Conservation (phyloP, 2,888 invertebrate species). For the Disparrhopalites patrizii region DNA sequence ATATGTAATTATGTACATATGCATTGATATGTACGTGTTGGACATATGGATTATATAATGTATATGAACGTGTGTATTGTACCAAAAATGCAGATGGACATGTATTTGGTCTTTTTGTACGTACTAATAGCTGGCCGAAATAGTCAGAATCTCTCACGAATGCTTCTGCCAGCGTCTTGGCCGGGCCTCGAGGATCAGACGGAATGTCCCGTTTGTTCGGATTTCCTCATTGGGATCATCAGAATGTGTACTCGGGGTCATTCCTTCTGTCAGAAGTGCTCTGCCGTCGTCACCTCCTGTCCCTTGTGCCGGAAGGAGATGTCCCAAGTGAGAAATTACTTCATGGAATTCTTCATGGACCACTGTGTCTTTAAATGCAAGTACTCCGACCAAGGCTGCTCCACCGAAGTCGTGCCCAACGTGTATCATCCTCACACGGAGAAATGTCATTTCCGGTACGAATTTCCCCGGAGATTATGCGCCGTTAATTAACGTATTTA, state of each 20-base stretch:
- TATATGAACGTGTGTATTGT: too few relatives aligned
- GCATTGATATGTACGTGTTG: too few relatives aligned
- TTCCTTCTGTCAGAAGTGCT: conserved; percentile 14
- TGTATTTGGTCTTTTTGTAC: too few relatives aligned
- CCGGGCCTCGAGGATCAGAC: conserved; percentile 8
- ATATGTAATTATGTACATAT: too few relatives aligned
- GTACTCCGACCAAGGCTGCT: conserved; percentile 24
- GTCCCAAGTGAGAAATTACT: conserved; percentile 24
- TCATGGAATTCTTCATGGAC: conserved; percentile 25
- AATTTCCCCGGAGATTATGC: too few relatives aligned
- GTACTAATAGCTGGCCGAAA: too few relatives aligned
- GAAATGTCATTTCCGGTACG: conserved; percentile 20
- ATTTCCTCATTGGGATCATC: conserved; percentile 14
- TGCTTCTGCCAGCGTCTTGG: neutral
- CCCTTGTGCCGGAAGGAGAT: conserved; percentile 21
- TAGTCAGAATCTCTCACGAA: neutral
- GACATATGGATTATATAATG: too few relatives aligned
- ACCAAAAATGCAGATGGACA: too few relatives aligned
- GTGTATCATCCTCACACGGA: conserved; percentile 8
- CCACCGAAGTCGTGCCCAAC: neutral
- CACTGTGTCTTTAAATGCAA: conserved; percentile 22
- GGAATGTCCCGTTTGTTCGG: conserved; percentile 18
- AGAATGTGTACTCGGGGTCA: conserved; percentile 24
- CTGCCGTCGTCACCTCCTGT: neutral
- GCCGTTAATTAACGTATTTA: too few relatives aligned